Conservation (phyloP, 2,888 invertebrate genomes). For the Apantesis nais region DNA sequence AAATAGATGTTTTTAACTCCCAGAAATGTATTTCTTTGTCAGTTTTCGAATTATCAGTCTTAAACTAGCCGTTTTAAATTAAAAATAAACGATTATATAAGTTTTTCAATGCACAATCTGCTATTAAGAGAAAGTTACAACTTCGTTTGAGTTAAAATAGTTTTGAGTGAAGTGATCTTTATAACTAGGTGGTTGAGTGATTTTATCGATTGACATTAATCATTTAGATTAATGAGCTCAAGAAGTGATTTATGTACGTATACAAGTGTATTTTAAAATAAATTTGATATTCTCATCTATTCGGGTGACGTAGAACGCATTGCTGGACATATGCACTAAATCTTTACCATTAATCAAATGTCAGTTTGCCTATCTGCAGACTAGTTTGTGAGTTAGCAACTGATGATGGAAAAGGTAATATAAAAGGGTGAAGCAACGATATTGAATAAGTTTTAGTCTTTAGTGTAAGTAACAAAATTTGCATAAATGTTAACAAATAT, state of each 20-base stretch:
- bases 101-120: not conserved
- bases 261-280: not conserved
- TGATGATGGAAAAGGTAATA: not conserved
- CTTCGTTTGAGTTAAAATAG: not conserved
- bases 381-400: not conserved
- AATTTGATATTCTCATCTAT: not conserved
- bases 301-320: not conserved
- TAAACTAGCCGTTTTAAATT: not conserved
- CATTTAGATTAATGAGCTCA: not conserved
- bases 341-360: not conserved
- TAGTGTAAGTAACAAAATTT: not conserved
- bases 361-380: not conserved
- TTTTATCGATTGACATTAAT: conserved; percentile 1
- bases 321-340: not conserved
- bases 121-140: not conserved
- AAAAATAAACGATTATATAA: not conserved
- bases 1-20: not conserved
- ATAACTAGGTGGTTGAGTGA: not conserved
- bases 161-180: not conserved
- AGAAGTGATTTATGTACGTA: not conserved
- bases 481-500: not conserved
- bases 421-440: not conserved
- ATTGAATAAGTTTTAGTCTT: not conserved
- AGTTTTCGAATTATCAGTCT: not conserved
- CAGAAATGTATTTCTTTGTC: not conserved